Conservation (phyloP, 2,797 vertebrate genomes). For the Coendou prehensilis region DNA sequence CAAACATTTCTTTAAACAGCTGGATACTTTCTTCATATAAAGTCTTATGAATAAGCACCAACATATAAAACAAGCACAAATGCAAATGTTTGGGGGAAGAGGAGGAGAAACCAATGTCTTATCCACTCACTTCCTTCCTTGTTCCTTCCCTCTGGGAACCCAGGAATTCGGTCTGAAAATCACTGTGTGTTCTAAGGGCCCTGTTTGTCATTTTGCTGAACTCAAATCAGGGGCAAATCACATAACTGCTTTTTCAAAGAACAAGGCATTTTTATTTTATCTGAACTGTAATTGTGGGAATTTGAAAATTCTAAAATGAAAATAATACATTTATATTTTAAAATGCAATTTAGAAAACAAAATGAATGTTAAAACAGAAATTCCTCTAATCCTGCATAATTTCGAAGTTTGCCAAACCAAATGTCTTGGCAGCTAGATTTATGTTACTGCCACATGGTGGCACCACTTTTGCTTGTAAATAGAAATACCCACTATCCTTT, state of each 20-base stretch:
- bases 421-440: slow-evolving; percentile 42
- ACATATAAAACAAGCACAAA: background rate
- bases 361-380: slow-evolving; percentile 35
- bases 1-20: slow-evolving; percentile 32
- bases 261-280: slow-evolving; percentile 34
- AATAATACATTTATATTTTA: slow-evolving; percentile 42
- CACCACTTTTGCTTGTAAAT: slow-evolving; percentile 67
- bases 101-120: background rate
- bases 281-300: background rate
- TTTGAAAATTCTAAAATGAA: slow-evolving; percentile 48
- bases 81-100: background rate
- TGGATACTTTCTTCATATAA: slow-evolving; percentile 52
- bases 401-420: slow-evolving; percentile 27
- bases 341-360: background rate
- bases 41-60: background rate
- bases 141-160: background rate
- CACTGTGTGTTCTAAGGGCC: background rate
- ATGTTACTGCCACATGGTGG: slow-evolving; percentile 73
- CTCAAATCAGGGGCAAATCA: slow-evolving; percentile 53
- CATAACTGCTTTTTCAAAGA: slow-evolving; percentile 43
- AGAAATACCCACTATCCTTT: slow-evolving; percentile 59
- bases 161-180: slow-evolving; percentile 31
- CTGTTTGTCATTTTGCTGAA: slow-evolving; percentile 35
- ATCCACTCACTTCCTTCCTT: background rate
- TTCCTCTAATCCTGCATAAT: background rate